These are phyloP conservation scores for Leptinotarsa lineolata DNA, from an alignment of 1,140 invertebrate species.

Conservation along the genomic window DNA sequence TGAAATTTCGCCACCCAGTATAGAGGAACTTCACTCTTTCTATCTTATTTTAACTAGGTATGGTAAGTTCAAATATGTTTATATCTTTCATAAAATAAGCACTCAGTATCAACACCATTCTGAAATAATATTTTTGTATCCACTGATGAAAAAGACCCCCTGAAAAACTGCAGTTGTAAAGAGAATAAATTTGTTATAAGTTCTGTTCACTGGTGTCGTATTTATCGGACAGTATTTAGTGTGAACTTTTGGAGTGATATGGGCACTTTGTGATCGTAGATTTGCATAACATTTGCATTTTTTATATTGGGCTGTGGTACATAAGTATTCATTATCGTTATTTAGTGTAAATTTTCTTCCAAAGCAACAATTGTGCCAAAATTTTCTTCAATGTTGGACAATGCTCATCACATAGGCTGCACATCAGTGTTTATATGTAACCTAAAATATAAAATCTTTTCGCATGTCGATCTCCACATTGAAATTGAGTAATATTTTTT, in stretches of 20 bases:
- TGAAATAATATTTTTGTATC: too few species aligned
- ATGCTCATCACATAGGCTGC: conserved; percentile 30
- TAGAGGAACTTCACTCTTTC: too few species aligned
- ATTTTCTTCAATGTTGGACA: conserved; percentile 37
- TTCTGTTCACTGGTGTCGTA: background rate
- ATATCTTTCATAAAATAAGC: too few species aligned
- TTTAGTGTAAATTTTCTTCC: conserved; percentile 39
- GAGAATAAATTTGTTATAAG: background rate
- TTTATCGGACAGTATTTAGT: conserved; percentile 3
- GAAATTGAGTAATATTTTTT: too few species aligned
- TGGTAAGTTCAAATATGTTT: too few species aligned
- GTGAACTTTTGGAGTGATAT: conserved; percentile 43
- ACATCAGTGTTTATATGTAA: conserved; percentile 8
- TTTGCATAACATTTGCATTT: conserved; percentile 43
- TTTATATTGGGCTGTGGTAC: conserved; percentile 48
- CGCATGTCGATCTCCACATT: too few species aligned
- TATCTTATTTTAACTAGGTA: too few species aligned
- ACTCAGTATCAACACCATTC: too few species aligned
- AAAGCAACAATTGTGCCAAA: conserved; percentile 48
- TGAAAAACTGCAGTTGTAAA: too few species aligned
- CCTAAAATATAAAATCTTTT: too few species aligned
- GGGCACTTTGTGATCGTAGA: conserved; percentile 46
- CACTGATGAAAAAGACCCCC: too few species aligned
- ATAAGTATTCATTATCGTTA: conserved; percentile 42
- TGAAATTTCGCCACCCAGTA: too few species aligned